Percentiles rank a stretch among this genome's conserved stretches.
Conservation (phyloP, 2,113 vertebrate genomes). For the Pantherophis guttatus region DNA sequence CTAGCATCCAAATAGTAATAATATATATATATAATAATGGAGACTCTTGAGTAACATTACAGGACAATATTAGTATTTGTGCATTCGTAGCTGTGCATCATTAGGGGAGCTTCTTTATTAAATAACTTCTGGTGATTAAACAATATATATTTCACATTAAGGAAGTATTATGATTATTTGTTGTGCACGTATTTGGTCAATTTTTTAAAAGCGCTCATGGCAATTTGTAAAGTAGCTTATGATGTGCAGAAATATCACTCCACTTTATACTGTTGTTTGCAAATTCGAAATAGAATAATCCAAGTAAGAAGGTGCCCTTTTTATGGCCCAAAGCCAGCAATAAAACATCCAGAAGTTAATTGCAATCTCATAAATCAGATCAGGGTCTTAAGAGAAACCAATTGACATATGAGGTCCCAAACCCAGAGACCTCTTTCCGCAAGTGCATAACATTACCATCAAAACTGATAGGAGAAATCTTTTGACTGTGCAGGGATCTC, state of each 20-base stretch:
- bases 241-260: background rate
- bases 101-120: background rate
- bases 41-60: background rate
- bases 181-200: background rate
- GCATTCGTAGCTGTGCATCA: background rate
- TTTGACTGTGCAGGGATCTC: background rate
- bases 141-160: background rate
- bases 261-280: background rate
- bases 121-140: background rate
- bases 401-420: background rate
- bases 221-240: background rate
- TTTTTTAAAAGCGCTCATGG: background rate
- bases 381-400: background rate
- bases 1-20: background rate
- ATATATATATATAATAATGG: background rate
- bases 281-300: background rate
- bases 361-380: background rate
- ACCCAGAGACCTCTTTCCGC: background rate
- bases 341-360: background rate
- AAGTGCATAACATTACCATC: background rate
- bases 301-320: background rate
- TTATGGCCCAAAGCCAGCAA: background rate
- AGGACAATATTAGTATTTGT: background rate
- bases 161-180: background rate
- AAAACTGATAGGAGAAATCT: background rate